A percentile compares a stretch with the other conserved stretches of the same genome.
Conservation (phyloP, 2,113 vertebrate species). For the western clawed frog (Xenopus tropicalis) region UCB_Xtro_10.0 CM004450.2:82280001-82280500, state of each 20-base stretch:
- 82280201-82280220: not conserved
- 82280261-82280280: no score
- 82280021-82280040: conserved; percentile 91
- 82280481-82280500: conserved; percentile 93
- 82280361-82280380: conserved; percentile 98
- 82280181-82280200: not conserved
- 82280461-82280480: conserved; percentile 97
- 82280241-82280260: not conserved
- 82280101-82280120: conserved; percentile 86
- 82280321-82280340: conserved; percentile 48
- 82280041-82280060: conserved; percentile 92
- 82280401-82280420: conserved; percentile 91
- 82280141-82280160: conserved; percentile 48
- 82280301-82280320: no score
- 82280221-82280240: not conserved
- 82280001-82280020: conserved; percentile 89
- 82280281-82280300: no score
- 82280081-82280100: conserved; percentile 94
- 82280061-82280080: conserved; percentile 92
- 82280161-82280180: no score
- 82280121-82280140: no score
- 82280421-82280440: conserved; percentile 93
- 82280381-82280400: conserved; percentile 94
- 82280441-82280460: conserved; percentile 93
- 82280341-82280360: conserved; percentile 97